These are phyloP conservation scores for Lysiphlebus fabarum DNA, from an alignment of 1,140 invertebrate genomes.

Conservation along the genomic window DNA sequence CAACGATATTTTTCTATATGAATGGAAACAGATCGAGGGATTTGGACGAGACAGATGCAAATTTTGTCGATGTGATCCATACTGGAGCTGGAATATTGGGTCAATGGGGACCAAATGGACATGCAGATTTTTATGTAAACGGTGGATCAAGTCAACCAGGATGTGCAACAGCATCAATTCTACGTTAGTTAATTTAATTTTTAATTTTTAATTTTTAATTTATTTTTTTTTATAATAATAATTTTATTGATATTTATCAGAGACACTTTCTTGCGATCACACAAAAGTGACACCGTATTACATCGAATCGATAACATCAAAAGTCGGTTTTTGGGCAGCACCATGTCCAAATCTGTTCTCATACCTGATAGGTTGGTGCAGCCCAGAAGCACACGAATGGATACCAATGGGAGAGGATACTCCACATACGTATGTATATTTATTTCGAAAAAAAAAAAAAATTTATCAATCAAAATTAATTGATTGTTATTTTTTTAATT, in stretches of 20 bases:
- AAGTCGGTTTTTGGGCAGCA: conserved; percentile 75
- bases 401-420: conserved; percentile 81
- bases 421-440: conserved; percentile 62
- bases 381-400: conserved; percentile 71
- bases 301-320: conserved; percentile 78
- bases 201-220: conserved; percentile 13
- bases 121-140: conserved; percentile 88
- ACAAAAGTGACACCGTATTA: conserved; percentile 85
- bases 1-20: conserved; percentile 78
- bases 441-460: neutral
- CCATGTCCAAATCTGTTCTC: conserved; percentile 76
- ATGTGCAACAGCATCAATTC: conserved; percentile 73
- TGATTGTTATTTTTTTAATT: no score
- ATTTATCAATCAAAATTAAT: no score
- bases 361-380: conserved; percentile 78
- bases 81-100: conserved; percentile 82
- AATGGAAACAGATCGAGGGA: conserved; percentile 75
- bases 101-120: conserved; percentile 81
- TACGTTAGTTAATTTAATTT: conserved; percentile 62
- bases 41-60: conserved; percentile 77
- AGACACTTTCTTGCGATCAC: conserved; percentile 81
- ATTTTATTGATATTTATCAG: conserved; percentile 47
- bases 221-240: conserved; percentile 12
- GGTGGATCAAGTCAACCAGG: conserved; percentile 85
- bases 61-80: conserved; percentile 86